Evolutionary conservation across 2,113 vertebrate species (phyloP), one percentile per base, ranked within the genome.

Genomic region (Aptenodytes patagonicus): DNA sequence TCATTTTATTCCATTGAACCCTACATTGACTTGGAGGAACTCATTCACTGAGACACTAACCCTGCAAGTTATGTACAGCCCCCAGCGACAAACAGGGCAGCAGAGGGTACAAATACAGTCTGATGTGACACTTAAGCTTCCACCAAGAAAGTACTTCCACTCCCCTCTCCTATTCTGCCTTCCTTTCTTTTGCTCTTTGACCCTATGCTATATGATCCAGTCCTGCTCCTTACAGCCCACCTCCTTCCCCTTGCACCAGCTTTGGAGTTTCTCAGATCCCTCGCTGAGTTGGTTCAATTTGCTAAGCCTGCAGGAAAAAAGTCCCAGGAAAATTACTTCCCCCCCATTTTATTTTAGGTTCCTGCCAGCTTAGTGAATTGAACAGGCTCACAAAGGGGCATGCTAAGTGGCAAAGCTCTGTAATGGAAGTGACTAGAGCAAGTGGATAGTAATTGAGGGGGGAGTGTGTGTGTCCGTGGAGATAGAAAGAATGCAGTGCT

Each of bases 391-490:
- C 62, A 36, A 17, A 83, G 36, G 5, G 7, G 4, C 24, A 29
- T 26, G 26, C 31, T 57, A 54, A 57, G 62, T 7, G 17, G 44
- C 26, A 66, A 66, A 65, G 36, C 36, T 52, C 2, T 2, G 11
- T 20, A 87, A 46, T 6, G 15, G 6, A 42, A 55, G 17, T 25
- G 25, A 32, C n/a, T 44, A 77, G 62, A 83, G 17, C 42, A 49
- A 2, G 15, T 0, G 3, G 51, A 24, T 6, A 75, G 42, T 8
- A 62, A 51, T 1, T 38, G 40, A 52, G 25, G 17, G 5, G 17
- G 1, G 2, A 15, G 17, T 13, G 13, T 12, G 13, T 2, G 4
- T 21, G 10, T 3, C 11, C 11, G 11, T 13, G 18, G 17, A 77
- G 36, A 57, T 1, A 82, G 42, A 91, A 68, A 24, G n/a, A 69